Percentiles rank a stretch among this genome's conserved stretches.
Conservation (phyloP, 2,888 invertebrate species). For the Dascillus cervinus region DNA sequence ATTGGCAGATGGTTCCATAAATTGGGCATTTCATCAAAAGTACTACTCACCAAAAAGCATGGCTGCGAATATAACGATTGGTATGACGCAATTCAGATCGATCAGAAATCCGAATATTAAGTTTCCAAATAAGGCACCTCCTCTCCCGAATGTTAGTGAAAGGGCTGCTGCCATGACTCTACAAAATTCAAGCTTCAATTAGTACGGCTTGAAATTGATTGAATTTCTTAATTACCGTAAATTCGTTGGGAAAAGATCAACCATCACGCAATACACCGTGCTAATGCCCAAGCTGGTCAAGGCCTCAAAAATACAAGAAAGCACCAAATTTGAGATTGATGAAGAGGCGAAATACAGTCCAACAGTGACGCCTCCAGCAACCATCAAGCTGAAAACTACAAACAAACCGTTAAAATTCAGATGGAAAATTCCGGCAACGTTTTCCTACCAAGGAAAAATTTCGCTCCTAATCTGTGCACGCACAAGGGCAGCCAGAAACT, state of each 20-base stretch:
- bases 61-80: constrained; percentile 64
- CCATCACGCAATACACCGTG: constrained; percentile 72
- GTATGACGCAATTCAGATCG: constrained; percentile 69
- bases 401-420: too few species aligned
- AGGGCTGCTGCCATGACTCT: constrained; percentile 79
- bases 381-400: constrained; percentile 66
- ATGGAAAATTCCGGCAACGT: constrained; percentile 16
- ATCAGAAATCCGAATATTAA: constrained; percentile 71
- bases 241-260: constrained; percentile 76
- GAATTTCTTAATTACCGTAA: constrained; percentile 51
- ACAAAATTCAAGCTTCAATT: too few species aligned
- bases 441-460: constrained; percentile 75
- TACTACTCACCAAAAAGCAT: constrained; percentile 63
- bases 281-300: constrained; percentile 72
- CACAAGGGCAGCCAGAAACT: constrained; percentile 72
- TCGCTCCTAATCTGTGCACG: constrained; percentile 71
- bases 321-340: constrained; percentile 60
- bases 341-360: constrained; percentile 69
- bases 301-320: constrained; percentile 74
- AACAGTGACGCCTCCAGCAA: constrained; percentile 65
- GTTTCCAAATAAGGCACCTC: constrained; percentile 69
- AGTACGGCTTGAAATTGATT: too few species aligned
- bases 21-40: neutral
- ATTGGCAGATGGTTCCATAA: constrained; percentile 2
- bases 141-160: constrained; percentile 69